Evolutionary conservation across 2,888 invertebrate genomes (phyloP), one percentile per base, ranked within the genome.

Genomic region (Periphyllus acericola): DNA sequence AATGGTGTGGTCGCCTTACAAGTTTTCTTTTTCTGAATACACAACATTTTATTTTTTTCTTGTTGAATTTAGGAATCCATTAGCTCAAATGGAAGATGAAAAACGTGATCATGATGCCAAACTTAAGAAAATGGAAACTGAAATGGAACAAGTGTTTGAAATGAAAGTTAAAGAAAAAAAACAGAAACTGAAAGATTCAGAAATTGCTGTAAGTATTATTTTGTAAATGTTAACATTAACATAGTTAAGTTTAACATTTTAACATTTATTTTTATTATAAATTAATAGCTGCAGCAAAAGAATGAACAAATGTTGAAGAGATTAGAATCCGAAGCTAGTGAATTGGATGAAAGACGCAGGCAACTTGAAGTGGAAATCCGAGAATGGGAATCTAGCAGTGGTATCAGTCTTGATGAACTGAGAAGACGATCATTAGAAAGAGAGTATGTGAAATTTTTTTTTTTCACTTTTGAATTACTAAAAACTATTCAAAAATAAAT

Each of bases 121-220:
- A 92, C 97, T 99, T 96, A 98, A 98, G 93, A 98, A 98, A 92
- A 98, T 98, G 97, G 99, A 99, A 92, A 95, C 95, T 74, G 99
- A 99, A 92, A 98, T 99, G 98, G 99, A 99, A 92, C 98, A 98
- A 93, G 99, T 99, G 90, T 99, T 99, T 92, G 98, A 99, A 92
- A 97, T 97, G 95, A 99, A 99, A 93, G 99, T 97, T 82, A 95
- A 96, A 91, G 99, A 99, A 92, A 98, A 99, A 93, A 96, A 96
- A 91, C 97, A 97, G 91, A 98, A 98, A 92, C 94, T 99, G 90
- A 97, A 97, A 92, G 98, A 99, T 92, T 97, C 98, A 0, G 99
- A 99, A 92, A 93, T 95, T 90, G 98, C 99, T 91, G 94, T 94
- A 91, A 93, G 93, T 91, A 60, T 83, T 83, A 52, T 55, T 52